Percentiles rank a stretch among this genome's conserved stretches.
Conservation (phyloP, 2,888 invertebrate species). For the Prenolepis imparis region DNA sequence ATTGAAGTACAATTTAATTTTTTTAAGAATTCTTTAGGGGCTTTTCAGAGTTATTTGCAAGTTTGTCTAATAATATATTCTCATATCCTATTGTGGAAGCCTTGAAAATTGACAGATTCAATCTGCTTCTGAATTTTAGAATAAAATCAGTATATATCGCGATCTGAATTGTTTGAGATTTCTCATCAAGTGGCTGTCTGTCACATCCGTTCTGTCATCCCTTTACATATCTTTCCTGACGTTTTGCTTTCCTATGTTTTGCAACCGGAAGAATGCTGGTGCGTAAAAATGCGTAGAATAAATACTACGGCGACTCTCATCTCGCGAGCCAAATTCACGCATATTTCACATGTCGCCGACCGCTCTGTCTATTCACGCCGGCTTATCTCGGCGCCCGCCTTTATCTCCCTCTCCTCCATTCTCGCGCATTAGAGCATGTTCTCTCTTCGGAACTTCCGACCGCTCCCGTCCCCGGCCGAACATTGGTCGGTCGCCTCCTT, state of each 20-base stretch:
- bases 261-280: no score
- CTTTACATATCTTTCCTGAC: no score
- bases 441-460: constrained; percentile 65
- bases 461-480: constrained; percentile 19
- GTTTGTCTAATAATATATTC: neutral
- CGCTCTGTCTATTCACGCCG: neutral
- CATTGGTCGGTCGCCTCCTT: constrained; percentile 55
- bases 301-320: neutral
- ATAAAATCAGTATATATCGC: neutral
- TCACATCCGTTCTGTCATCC: neutral
- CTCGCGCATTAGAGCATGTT: constrained; percentile 48
- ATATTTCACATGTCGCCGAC: neutral
- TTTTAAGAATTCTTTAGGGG: no score
- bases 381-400: constrained; percentile 11
- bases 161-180: neutral
- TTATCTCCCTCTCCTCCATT: constrained; percentile 33
- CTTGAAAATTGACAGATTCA: neutral
- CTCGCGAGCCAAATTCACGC: neutral
- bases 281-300: neutral
- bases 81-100: neutral
- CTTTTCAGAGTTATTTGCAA: neutral
- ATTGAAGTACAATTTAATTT: no score
- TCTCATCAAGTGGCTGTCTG: neutral
- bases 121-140: neutral
- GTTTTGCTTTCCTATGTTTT: no score